Evolutionary conservation across 2,797 vertebrate species (phyloP), one percentile per base, ranked within the genome.

Genomic region (Lepus oiostolus): DNA sequence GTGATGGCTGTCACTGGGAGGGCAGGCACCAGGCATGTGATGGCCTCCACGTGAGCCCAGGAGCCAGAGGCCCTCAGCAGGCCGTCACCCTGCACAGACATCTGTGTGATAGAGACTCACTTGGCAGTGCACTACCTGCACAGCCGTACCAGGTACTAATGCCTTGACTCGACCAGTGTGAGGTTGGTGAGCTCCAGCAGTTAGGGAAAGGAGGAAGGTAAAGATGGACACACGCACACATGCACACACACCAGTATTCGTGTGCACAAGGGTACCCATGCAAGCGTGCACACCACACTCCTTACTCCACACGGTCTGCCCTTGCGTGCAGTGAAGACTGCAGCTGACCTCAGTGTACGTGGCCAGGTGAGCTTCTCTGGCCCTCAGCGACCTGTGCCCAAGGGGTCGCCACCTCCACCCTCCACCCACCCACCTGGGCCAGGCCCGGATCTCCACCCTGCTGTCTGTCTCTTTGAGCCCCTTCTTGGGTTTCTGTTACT

Each of bases 401-500:
- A 50, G 26, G 63, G 58, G 26, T 68, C 21, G 9, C 70, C 70
- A 22, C 62, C 74, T 95, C 92, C 17, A 42, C 68, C 11, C 63
- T 88, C 65, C 22, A 24, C 62, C 63, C 47, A 86, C 80, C 58
- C 17, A 28, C 35, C 75, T 63, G 84, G 54, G 60, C 68, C 90
- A 83, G 80, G 72, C 86, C 88, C 74, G 38, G 93, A 85, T 76
- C 90, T 81, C 72, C 60, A n/a, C 70, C 90, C 85, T 93, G 65
- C 80, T 94, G 88, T 96, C 90, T 85, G 91, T 94, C 72, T 96
- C 74, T 77, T 62, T 93, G 82, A 88, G 32, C 92, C 74, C 94
- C 38, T 80, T 93, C 93, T 54, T 80, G 88, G 63, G 85, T 94
- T 94, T 92, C 88, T 96, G 38, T 93, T 76, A 79, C 88, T 91